A percentile compares a stretch with the other conserved stretches of the same genome.
Conservation (phyloP, 2,113 vertebrate genomes). For the Percopsis transmontana region DNA sequence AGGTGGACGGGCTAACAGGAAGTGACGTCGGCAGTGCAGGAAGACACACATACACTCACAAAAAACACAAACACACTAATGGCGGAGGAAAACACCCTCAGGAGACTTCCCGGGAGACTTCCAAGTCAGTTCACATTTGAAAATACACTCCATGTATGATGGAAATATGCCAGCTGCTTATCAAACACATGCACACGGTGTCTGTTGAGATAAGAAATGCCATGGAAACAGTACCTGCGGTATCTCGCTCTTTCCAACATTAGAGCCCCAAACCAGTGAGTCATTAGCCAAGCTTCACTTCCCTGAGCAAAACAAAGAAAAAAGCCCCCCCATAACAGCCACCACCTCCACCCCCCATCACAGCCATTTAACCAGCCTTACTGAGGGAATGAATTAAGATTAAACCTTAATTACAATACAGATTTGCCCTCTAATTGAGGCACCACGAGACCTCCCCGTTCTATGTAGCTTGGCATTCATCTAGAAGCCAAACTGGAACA, state of each 20-base stretch:
- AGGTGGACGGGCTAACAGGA: no score
- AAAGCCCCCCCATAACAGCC: no score
- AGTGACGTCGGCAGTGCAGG: no score
- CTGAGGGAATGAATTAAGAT: constrained; percentile 14
- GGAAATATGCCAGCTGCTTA: background rate
- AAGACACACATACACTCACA: background rate
- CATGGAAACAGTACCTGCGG: background rate
- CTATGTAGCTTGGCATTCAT: constrained; percentile 13
- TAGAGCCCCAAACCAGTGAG: constrained; percentile 2
- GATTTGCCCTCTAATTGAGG: constrained; percentile 13
- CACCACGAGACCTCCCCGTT: background rate
- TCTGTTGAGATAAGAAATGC: background rate
- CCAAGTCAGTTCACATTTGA: no score
- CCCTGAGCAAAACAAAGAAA: constrained; percentile 21
- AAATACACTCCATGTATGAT: background rate
- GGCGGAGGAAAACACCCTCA: background rate
- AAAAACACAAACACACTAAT: no score
- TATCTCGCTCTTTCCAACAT: constrained; percentile 2
- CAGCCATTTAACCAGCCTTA: constrained; percentile 22
- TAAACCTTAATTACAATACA: constrained; percentile 43
- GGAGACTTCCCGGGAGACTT: no score
- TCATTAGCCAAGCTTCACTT: constrained; percentile 3
- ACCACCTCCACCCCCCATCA: no score
- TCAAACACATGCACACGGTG: background rate
- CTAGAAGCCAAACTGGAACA: constrained; percentile 18